A percentile compares a stretch with the other conserved stretches of the same genome.
phyloP scores from a whole-genome alignment of 1,140 invertebrate genomes.

The Drosophila watanabei region DNA sequence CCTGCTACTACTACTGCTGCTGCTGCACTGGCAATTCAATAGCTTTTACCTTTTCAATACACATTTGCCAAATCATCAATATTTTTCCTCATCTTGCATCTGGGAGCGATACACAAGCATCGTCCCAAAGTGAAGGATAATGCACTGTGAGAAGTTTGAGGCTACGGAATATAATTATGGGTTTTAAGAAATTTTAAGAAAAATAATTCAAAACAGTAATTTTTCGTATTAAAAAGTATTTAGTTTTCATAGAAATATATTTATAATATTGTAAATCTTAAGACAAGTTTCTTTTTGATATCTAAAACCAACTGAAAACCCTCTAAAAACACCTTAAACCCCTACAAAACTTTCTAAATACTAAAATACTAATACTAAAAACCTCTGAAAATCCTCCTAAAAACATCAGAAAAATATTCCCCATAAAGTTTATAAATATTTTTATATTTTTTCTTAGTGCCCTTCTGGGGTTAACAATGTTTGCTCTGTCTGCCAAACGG shows the following conservation, averaged over 20 bases:
- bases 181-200: too few relatives aligned
- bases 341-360: not conserved
- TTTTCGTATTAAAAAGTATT: not conserved
- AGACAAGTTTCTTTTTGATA: not conserved
- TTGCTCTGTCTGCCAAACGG: constrained; percentile 17
- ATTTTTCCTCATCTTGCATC: constrained; percentile 63
- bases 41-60: constrained; percentile 69
- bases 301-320: not conserved
- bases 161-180: too few relatives aligned
- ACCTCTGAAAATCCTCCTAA: not conserved
- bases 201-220: not conserved
- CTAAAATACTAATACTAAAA: too few relatives aligned
- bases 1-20: constrained; percentile 34
- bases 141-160: not conserved
- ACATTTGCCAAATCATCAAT: constrained; percentile 83
- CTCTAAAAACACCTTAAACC: not conserved
- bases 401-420: not conserved
- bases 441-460: not conserved
- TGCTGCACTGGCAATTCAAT: constrained; percentile 70
- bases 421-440: not conserved
- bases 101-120: constrained; percentile 48
- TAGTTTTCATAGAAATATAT: too few relatives aligned
- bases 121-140: constrained; percentile 11
- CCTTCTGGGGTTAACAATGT: constrained; percentile 23
- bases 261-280: not conserved